Conservation (phyloP, 2,797 vertebrate species). For the Artibeus jamaicensis region DNA sequence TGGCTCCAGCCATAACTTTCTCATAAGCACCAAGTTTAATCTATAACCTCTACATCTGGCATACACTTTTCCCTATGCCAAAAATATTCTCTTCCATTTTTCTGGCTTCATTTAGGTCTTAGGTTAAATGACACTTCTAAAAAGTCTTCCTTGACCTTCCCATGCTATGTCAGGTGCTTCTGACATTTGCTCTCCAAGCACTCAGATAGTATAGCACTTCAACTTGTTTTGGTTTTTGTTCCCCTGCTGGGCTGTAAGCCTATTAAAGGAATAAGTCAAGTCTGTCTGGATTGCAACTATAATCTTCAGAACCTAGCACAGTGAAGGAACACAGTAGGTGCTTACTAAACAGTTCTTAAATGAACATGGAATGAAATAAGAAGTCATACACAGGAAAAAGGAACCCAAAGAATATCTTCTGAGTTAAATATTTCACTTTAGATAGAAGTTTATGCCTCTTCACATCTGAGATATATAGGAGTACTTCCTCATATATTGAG, state of each 20-base stretch:
- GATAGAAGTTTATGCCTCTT: not conserved
- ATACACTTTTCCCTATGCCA: not conserved
- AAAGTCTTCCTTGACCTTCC: not conserved
- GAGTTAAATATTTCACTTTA: constrained; percentile 1
- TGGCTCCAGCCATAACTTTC: not conserved
- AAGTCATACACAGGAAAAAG: not conserved
- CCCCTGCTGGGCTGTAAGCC: not conserved
- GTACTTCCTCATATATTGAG: not conserved
- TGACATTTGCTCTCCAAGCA: not conserved
- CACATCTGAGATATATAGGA: not conserved
- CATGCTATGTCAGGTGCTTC: not conserved
- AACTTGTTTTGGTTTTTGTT: not conserved
- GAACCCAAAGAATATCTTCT: constrained; percentile 15
- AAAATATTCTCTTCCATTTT: constrained; percentile 26
- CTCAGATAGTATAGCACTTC: not conserved
- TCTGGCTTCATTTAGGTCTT: constrained; percentile 27
- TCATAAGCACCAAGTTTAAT: constrained; percentile 29
- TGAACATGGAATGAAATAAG: not conserved
- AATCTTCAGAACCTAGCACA: not conserved
- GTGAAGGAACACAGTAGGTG: not conserved
- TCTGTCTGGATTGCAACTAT: not conserved
- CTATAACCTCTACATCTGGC: not conserved
- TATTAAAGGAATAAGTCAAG: not conserved
- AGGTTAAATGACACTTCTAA: constrained; percentile 15
- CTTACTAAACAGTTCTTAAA: constrained; percentile 15